phyloP scores from a whole-genome alignment of 30 jellyfish, hydroid and myxozoan species.

The Aurelia sp. region DNA sequence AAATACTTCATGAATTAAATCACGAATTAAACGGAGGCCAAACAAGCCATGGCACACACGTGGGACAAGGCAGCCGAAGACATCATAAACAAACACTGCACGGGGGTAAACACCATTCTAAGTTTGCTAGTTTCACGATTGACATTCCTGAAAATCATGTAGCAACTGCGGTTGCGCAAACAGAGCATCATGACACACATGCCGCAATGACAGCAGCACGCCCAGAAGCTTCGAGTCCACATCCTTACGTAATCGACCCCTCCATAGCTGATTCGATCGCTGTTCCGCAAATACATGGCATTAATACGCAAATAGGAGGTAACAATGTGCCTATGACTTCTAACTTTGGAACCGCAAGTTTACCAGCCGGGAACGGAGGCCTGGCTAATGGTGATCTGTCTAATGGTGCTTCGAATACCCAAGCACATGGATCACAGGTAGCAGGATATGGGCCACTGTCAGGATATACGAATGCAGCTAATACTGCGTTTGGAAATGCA shows the following conservation, averaged over 20 bases:
- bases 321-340: too few relatives aligned
- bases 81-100: background rate
- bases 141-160: slow-evolving; percentile 5
- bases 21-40: slow-evolving; percentile 1
- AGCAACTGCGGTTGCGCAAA: background rate
- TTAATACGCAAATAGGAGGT: too few relatives aligned
- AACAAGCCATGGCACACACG: background rate
- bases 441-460: slow-evolving; percentile 43
- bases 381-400: too few relatives aligned
- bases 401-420: too few relatives aligned
- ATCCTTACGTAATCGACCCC: background rate
- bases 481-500: background rate
- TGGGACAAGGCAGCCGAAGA: background rate
- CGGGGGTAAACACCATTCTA: background rate
- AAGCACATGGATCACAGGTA: slow-evolving; percentile 24
- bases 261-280: background rate
- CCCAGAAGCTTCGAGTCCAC: background rate
- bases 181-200: background rate
- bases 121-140: background rate
- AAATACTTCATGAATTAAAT: background rate
- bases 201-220: background rate
- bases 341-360: too few relatives aligned
- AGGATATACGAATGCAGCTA: slow-evolving; percentile 22
- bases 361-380: too few relatives aligned
- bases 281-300: too few relatives aligned